These are phyloP conservation scores for Platerodrilus igneus DNA, from an alignment of 2,888 invertebrate species.

Conservation along the genomic window DNA sequence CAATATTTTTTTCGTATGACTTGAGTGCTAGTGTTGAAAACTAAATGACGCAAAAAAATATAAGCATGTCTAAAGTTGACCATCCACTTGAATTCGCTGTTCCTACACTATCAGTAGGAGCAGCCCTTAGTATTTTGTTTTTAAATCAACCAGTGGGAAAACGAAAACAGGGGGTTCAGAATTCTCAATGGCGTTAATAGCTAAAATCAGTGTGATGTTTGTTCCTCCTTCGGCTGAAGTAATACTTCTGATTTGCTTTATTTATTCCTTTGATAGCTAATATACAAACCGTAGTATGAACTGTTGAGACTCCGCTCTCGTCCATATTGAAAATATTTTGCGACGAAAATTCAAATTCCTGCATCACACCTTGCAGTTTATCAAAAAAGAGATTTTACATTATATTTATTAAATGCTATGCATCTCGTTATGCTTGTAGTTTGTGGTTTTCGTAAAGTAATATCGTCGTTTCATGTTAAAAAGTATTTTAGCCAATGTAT, in stretches of 20 bases:
- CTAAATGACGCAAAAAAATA: slow-evolving; percentile 19
- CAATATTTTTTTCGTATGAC: too few relatives aligned
- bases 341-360: too few relatives aligned
- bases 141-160: too few relatives aligned
- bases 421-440: not conserved
- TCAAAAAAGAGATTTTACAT: not conserved
- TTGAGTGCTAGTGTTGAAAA: too few relatives aligned
- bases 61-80: slow-evolving; percentile 28
- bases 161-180: slow-evolving; percentile 25
- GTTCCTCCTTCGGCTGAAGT: slow-evolving; percentile 26
- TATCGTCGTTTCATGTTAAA: not conserved
- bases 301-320: too few relatives aligned
- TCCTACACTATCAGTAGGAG: slow-evolving; percentile 23
- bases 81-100: too few relatives aligned
- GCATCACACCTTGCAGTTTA: too few relatives aligned
- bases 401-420: not conserved
- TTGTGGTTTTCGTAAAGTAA: not conserved
- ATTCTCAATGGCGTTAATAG: slow-evolving; percentile 28
- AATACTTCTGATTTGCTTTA: slow-evolving; percentile 31
- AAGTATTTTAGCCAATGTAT: too few relatives aligned
- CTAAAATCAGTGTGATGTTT: slow-evolving; percentile 26
- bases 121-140: too few relatives aligned
- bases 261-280: too few relatives aligned
- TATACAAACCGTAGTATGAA: slow-evolving; percentile 32
- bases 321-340: too few relatives aligned